These are phyloP conservation scores for Ectobius pallidus DNA, from an alignment of 2,888 invertebrate species.

Conservation along the genomic window DNA sequence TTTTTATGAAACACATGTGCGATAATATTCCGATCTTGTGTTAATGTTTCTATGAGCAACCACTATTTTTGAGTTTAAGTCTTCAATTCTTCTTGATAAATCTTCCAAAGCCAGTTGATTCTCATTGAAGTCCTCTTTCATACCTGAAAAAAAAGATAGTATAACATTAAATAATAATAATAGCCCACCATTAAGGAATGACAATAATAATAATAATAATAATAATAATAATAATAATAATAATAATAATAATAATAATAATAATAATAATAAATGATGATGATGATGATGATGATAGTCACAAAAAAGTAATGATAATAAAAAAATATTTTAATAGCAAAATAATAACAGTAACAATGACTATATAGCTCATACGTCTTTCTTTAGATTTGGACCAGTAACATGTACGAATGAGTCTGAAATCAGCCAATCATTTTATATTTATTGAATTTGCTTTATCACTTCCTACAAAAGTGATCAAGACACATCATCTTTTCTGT, in stretches of 20 bases:
- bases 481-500: too few species aligned
- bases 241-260: too few species aligned
- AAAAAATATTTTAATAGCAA: not conserved
- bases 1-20: slow-evolving; percentile 63
- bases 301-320: not conserved
- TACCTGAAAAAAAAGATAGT: slow-evolving; percentile 52
- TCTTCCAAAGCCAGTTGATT: slow-evolving; percentile 66
- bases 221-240: not conserved
- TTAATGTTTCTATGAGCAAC: slow-evolving; percentile 66
- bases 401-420: too few species aligned
- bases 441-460: too few species aligned
- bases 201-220: not conserved
- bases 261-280: too few species aligned
- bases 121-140: slow-evolving; percentile 71
- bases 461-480: too few species aligned
- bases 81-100: slow-evolving; percentile 65
- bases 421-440: too few species aligned
- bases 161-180: slow-evolving; percentile 25
- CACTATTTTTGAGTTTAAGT: slow-evolving; percentile 67
- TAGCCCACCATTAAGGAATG: not conserved
- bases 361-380: too few species aligned
- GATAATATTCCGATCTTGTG: slow-evolving; percentile 64
- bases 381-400: too few species aligned
- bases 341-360: not conserved
- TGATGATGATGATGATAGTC: not conserved